Conservation (phyloP, 2,888 invertebrate species). For the Drosophila melanocephala region DNA sequence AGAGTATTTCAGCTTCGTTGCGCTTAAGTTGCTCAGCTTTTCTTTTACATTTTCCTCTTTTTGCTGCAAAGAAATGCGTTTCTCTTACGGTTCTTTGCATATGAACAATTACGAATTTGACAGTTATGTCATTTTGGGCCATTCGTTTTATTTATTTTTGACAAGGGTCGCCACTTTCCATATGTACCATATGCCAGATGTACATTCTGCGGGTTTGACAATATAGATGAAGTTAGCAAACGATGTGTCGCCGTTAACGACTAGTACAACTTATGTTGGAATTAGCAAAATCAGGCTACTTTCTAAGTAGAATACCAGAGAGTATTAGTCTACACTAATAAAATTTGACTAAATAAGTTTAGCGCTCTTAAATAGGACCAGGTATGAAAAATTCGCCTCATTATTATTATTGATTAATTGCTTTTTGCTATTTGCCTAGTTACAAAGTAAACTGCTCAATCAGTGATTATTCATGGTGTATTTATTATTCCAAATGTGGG, state of each 20-base stretch:
- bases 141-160: constrained; percentile 61
- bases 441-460: background rate
- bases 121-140: constrained; percentile 72
- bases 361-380: background rate
- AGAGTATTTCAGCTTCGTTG: constrained; percentile 27
- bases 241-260: background rate
- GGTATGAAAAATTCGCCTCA: background rate
- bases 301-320: background rate
- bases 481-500: background rate
- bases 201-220: background rate
- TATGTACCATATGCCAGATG: constrained; percentile 7
- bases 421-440: background rate
- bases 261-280: background rate
- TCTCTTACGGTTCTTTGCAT: constrained; percentile 63
- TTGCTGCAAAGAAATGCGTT: constrained; percentile 43
- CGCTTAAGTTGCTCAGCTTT: background rate
- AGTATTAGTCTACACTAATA: background rate
- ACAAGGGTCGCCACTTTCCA: constrained; percentile 69
- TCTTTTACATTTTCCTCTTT: constrained; percentile 11
- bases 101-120: constrained; percentile 75
- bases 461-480: background rate
- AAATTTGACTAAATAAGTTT: background rate
- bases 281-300: background rate
- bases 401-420: too few species aligned
- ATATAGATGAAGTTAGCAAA: background rate